These are phyloP conservation scores for Orbicella faveolata DNA, from an alignment of 64 coral and sea anemone genomes.

Conservation along the genomic window DNA sequence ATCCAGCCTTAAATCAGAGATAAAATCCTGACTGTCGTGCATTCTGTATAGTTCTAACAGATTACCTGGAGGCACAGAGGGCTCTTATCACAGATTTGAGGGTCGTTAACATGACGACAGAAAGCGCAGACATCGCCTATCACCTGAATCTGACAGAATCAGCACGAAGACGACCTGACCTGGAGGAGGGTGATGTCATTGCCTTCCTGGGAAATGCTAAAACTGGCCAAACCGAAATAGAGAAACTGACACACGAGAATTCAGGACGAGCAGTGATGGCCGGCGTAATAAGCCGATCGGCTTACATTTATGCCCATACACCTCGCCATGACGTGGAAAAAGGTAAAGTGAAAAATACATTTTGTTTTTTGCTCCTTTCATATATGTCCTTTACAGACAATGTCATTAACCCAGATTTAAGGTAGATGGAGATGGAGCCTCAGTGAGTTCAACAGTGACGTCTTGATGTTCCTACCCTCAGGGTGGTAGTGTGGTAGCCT, in stretches of 20 bases:
- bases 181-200: slow-evolving; percentile 77
- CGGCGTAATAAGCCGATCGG: slow-evolving; percentile 75
- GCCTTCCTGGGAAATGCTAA: slow-evolving; percentile 52
- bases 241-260: slow-evolving; percentile 45
- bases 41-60: slow-evolving; percentile 33
- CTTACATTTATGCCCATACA: slow-evolving; percentile 62
- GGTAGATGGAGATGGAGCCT: too few relatives aligned
- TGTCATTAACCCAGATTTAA: neutral
- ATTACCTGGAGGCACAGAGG: slow-evolving; percentile 62
- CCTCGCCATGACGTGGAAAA: slow-evolving; percentile 23
- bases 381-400: neutral
- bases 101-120: slow-evolving; percentile 42
- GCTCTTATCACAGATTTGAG: slow-evolving; percentile 48
- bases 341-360: neutral
- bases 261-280: slow-evolving; percentile 48
- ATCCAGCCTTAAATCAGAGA: too few relatives aligned
- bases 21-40: neutral
- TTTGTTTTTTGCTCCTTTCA: too few relatives aligned
- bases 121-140: slow-evolving; percentile 65
- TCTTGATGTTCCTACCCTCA: too few relatives aligned
- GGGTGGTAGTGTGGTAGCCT: too few relatives aligned
- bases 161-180: slow-evolving; percentile 18
- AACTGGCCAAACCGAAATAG: slow-evolving; percentile 56
- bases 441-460: too few relatives aligned
- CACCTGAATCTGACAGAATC: slow-evolving; percentile 60